A percentile compares a stretch with the other conserved stretches of the same genome.
Evolutionary conservation across 2,888 invertebrate species (phyloP).

Genomic region (Brenthis daphne): DNA sequence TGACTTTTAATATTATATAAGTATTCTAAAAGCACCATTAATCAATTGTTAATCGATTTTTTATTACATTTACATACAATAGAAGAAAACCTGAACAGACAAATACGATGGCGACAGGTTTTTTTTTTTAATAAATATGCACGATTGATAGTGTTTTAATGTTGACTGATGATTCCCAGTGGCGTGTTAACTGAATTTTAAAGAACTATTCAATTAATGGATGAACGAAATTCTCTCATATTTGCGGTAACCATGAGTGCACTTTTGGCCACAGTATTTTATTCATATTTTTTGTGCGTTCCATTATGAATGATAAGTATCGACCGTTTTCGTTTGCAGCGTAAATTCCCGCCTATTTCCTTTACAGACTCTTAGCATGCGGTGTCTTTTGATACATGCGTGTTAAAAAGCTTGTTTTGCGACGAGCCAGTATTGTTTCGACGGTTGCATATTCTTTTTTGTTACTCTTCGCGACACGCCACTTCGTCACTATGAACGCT

Average conservation of each 20-base stretch:
- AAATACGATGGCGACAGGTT: not conserved
- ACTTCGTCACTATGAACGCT: not conserved
- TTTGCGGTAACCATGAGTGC: slow-evolving; percentile 16
- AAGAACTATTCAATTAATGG: not conserved
- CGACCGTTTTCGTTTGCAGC: not conserved
- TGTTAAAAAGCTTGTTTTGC: slow-evolving; percentile 10
- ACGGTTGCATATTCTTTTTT: not conserved
- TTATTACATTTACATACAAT: too few species aligned
- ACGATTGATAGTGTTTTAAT: slow-evolving; percentile 2
- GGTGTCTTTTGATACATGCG: slow-evolving; percentile 7
- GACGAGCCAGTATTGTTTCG: slow-evolving; percentile 15
- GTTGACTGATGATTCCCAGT: slow-evolving; percentile 7
- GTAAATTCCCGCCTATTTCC: slow-evolving; percentile 15
- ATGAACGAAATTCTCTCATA: slow-evolving; percentile 5
- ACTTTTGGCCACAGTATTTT: slow-evolving; percentile 6
- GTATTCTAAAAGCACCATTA: too few species aligned
- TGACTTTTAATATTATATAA: too few species aligned
- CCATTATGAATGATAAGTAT: slow-evolving; percentile 16
- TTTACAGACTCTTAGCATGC: slow-evolving; percentile 10
- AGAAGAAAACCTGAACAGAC: not conserved
- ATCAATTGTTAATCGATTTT: too few species aligned
- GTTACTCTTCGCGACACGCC: slow-evolving; percentile 7
- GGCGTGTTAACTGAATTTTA: slow-evolving; percentile 10
- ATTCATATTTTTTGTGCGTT: slow-evolving; percentile 1
- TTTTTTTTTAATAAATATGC: not conserved